Base-by-base conservation (phyloP, 1,140 invertebrate species). In the Drosophila subpulchrella region DNA sequence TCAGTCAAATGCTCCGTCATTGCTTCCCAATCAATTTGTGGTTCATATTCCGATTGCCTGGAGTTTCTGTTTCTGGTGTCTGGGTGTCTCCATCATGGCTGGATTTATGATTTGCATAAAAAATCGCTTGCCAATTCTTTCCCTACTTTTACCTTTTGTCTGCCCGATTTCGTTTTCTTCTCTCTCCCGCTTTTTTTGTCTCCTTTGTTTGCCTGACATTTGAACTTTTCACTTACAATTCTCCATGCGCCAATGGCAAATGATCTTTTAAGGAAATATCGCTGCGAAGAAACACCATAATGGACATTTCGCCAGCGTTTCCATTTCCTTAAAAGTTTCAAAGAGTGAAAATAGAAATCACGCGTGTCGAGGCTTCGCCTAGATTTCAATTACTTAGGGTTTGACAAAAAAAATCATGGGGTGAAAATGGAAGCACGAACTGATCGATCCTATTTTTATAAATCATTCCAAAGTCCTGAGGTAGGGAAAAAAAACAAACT, bases 71-170 rank as follows among this genome's bases (percentile, higher is more conserved):
- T 63, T 74, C 61, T 71, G 59, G 32, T 34, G 32, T 34, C 63
- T 50, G 60, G 62, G 68, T 88, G 81, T 84, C 75, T 83, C 66
- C 58, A 67, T 76, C 30, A 58, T 65, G 66, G 68, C 70, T 81
- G 48, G 62, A 73, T 90, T 84, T 89, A 89, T 89, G 84, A 89
- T 89, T 89, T 89, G 84, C 84, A 89, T 85, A 88, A 88, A 88
- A 88, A 84, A 81, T 81, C 75, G 78, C 60, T 80, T 78, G 77
- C 59, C 85, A 84, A 90, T 90, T 90, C 78, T 90, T 65, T 79
- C 62, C 39, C 62, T 84, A 90, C 85, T 90, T 81, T 91, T 91
- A 88, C 88, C 77, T 88, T 82, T 90, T 90, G 79, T 86, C 66
- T 78, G 77, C 46, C 59, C 38, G 39, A 53, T 76, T 79, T 86